Percentiles rank a stretch among this genome's conserved stretches.
Evolutionary conservation across 2,113 vertebrate genomes (phyloP).

Genomic region (Coracopsis vasa): DNA sequence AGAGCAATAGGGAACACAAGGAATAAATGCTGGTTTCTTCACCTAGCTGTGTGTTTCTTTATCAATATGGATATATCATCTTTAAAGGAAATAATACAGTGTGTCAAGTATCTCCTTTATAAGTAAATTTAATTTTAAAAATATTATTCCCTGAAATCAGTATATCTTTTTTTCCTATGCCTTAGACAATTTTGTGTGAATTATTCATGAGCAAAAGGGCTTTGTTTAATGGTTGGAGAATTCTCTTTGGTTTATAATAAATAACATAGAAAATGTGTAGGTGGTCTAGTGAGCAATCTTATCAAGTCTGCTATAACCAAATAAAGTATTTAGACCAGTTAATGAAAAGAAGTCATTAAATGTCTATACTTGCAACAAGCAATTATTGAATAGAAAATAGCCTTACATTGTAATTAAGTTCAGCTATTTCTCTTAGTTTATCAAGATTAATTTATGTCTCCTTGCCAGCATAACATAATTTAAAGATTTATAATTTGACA

Average conservation of each 20-base stretch:
- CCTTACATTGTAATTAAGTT: conserved; percentile 25
- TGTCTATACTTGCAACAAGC: neutral
- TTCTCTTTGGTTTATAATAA: neutral
- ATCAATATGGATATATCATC: neutral
- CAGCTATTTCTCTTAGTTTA: neutral
- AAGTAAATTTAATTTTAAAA: conserved; percentile 14
- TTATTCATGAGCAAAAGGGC: neutral
- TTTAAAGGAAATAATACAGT: neutral
- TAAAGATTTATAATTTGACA: neutral
- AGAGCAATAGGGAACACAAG: neutral
- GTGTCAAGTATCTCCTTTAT: neutral
- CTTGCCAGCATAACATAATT: neutral
- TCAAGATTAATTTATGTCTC: neutral
- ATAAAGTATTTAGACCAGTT: conserved; percentile 3
- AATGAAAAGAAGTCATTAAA: conserved; percentile 39
- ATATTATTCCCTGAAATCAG: neutral
- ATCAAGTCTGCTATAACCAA: neutral
- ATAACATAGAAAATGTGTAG: neutral
- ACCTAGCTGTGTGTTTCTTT: neutral
- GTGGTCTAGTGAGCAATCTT: neutral
- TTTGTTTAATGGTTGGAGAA: neutral
- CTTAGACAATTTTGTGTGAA: neutral
- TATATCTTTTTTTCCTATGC: neutral
- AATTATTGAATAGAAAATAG: neutral
- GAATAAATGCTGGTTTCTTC: neutral